phyloP scores from a whole-genome alignment of 2,113 vertebrate genomes.

The Engraulis encrasicolus region DNA sequence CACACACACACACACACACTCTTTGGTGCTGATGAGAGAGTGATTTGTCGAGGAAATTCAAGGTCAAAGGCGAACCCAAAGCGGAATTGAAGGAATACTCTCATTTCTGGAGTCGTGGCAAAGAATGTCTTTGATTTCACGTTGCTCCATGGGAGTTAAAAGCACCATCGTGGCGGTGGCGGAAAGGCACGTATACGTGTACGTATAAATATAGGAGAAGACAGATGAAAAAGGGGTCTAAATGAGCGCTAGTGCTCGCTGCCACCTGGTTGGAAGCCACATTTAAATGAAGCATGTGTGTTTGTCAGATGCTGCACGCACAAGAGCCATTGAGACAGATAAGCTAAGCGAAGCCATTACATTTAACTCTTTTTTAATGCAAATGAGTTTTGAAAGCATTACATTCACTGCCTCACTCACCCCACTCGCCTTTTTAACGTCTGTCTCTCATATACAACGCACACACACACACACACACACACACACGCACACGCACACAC shows the following conservation, averaged over 20 bases:
- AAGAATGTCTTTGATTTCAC: neutral
- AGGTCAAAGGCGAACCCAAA: neutral
- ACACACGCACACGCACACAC: constrained; percentile 60
- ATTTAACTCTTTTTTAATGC: constrained; percentile 52
- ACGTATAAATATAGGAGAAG: constrained; percentile 24
- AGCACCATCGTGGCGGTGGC: too few relatives aligned
- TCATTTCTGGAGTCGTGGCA: neutral
- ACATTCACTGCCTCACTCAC: constrained; percentile 2
- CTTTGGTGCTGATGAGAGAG: neutral
- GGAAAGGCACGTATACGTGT: neutral
- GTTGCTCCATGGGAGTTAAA: neutral
- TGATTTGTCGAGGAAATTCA: constrained; percentile 7
- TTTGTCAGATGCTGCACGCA: constrained; percentile 57
- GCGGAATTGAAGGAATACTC: neutral
- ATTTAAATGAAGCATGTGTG: constrained; percentile 55
- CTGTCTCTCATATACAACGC: constrained; percentile 53
- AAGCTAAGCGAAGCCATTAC: constrained; percentile 48
- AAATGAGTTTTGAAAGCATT: constrained; percentile 39
- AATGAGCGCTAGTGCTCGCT: constrained; percentile 28
- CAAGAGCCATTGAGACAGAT: constrained; percentile 46
- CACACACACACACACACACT: neutral
- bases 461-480: constrained; percentile 45
- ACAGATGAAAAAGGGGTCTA: constrained; percentile 32
- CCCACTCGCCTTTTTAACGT: constrained; percentile 18
- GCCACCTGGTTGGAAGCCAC: constrained; percentile 58